phyloP scores from a whole-genome alignment of 1,140 invertebrate genomes.

The Drosophila quadrilineata region DNA sequence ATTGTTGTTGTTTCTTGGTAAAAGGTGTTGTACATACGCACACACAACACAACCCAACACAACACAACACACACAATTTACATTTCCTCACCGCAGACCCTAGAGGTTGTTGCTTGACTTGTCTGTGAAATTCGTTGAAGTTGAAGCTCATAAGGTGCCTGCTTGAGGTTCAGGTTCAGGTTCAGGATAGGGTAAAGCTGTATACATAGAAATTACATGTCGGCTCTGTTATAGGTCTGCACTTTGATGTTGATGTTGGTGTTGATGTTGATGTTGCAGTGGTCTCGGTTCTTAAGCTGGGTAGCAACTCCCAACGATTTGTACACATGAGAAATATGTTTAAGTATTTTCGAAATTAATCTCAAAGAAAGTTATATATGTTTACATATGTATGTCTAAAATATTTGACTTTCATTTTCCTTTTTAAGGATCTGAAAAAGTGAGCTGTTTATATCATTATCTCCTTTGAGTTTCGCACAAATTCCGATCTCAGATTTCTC shows the following conservation, averaged over 20 bases:
- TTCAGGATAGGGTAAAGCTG: slow-evolving; percentile 15
- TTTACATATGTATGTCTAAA: neutral
- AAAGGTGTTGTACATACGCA: slow-evolving; percentile 68
- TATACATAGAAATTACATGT: neutral
- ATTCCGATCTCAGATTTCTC: slow-evolving; percentile 30
- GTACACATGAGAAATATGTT: slow-evolving; percentile 9
- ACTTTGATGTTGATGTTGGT: slow-evolving; percentile 36
- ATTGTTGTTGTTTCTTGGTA: slow-evolving; percentile 77
- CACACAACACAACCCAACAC: slow-evolving; percentile 2
- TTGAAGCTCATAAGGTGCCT: slow-evolving; percentile 51
- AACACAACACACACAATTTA: slow-evolving; percentile 47
- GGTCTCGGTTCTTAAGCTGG: slow-evolving; percentile 25
- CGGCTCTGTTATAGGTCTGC: slow-evolving; percentile 1
- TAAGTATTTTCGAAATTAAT: neutral
- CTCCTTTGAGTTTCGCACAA: neutral
- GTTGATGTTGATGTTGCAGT: slow-evolving; percentile 37
- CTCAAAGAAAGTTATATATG: neutral
- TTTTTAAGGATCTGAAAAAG: no score
- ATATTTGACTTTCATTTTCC: neutral
- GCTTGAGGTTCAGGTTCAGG: slow-evolving; percentile 13
- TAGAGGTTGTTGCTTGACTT: slow-evolving; percentile 23
- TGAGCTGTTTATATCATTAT: neutral
- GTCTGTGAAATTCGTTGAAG: slow-evolving; percentile 67
- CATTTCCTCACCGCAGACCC: slow-evolving; percentile 49
- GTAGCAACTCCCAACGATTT: slow-evolving; percentile 8